A percentile compares a stretch with the other conserved stretches of the same genome.
These are phyloP conservation scores for Lycocorax pyrrhopterus DNA, from an alignment of 2,113 vertebrate species.

Conservation along the genomic window DNA sequence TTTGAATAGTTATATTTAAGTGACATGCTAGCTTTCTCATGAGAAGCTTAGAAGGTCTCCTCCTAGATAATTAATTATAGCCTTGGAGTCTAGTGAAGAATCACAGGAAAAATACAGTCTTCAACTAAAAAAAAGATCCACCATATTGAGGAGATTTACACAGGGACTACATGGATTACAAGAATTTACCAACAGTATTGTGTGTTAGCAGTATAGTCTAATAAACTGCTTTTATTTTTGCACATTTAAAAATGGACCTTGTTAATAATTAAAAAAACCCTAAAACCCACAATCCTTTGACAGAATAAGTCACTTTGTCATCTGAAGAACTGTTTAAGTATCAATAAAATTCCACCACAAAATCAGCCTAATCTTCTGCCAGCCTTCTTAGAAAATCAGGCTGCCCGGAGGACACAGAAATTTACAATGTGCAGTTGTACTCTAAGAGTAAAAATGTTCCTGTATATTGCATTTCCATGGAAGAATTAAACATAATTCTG, in stretches of 20 bases:
- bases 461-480: not conserved
- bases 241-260: not conserved
- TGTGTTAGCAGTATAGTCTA: not conserved
- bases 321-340: not conserved
- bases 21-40: conserved; percentile 4
- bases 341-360: not conserved
- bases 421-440: not conserved
- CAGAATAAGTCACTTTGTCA: not conserved
- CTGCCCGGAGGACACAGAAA: not conserved
- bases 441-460: not conserved
- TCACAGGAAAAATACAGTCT: not conserved
- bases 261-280: not conserved
- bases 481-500: not conserved
- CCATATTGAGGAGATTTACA: not conserved
- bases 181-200: not conserved
- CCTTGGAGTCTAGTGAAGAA: not conserved
- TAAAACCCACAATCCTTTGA: not conserved
- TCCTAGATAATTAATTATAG: conserved; percentile 13
- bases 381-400: not conserved
- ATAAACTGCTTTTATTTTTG: not conserved
- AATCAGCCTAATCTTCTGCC: not conserved
- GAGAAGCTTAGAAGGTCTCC: not conserved
- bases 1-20: conserved; percentile 24
- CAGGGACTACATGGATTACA: not conserved
- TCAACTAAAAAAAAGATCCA: not conserved